Conservation (phyloP, 2,113 vertebrate genomes). For the Carassius gibelio region DNA sequence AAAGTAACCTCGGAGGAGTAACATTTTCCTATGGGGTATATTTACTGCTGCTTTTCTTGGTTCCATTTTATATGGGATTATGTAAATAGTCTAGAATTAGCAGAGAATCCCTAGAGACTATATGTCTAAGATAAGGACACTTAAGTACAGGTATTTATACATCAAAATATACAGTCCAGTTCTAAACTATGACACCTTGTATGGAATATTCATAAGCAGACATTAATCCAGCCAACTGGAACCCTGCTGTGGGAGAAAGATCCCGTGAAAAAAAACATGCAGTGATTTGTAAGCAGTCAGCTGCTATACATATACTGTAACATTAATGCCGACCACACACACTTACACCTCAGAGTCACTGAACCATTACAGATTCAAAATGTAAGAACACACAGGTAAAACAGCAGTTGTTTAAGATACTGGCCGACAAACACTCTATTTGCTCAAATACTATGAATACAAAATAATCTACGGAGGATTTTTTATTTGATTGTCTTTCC, state of each 20-base stretch:
- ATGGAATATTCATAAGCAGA: constrained; percentile 40
- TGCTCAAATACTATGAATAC: neutral
- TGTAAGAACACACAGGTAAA: neutral
- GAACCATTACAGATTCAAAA: constrained; percentile 26
- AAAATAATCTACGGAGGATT: neutral
- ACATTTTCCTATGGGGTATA: neutral
- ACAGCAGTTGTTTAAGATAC: neutral
- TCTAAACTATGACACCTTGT: constrained; percentile 25
- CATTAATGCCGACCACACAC: constrained; percentile 24
- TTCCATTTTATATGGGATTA: constrained; percentile 2
- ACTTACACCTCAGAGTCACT: constrained; percentile 21
- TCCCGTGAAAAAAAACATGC: constrained; percentile 20
- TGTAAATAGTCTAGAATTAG: constrained; percentile 5
- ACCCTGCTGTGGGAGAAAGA: constrained; percentile 38
- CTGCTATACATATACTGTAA: constrained; percentile 35
- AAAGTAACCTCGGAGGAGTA: neutral
- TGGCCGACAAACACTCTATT: neutral
- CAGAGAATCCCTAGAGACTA: constrained; percentile 3
- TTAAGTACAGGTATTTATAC: constrained; percentile 15
- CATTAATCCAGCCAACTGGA: constrained; percentile 36
- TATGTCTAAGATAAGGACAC: constrained; percentile 12
- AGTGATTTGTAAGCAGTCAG: constrained; percentile 43
- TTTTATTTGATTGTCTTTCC: neutral
- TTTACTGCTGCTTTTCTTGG: neutral
- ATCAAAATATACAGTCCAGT: constrained; percentile 20